phyloP scores from a whole-genome alignment of 2,797 vertebrate genomes.

The Syndactyla subalaris region DNA sequence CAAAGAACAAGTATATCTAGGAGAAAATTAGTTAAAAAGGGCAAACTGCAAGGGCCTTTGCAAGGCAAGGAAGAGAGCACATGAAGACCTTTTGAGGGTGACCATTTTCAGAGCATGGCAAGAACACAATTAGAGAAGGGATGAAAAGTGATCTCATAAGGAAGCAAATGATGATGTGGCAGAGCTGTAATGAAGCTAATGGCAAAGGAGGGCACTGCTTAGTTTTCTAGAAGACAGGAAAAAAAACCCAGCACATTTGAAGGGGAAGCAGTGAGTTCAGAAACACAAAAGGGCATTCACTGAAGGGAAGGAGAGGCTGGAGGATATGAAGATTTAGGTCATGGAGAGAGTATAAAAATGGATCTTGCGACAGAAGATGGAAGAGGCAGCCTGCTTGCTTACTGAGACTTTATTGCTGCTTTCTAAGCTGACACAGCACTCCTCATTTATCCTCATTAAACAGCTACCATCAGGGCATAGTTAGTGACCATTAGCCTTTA shows the following conservation, averaged over 20 bases:
- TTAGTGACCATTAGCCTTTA: not conserved
- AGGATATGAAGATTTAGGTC: not conserved
- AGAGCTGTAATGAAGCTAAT: not conserved
- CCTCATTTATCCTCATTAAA: constrained; percentile 49
- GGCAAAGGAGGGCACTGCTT: not conserved
- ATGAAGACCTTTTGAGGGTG: not conserved
- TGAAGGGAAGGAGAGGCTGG: not conserved
- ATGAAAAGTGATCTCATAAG: constrained; percentile 6
- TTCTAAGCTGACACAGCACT: not conserved
- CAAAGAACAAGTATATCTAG: not conserved
- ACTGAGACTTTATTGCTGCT: not conserved
- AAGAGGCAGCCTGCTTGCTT: not conserved
- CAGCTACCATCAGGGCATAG: not conserved
- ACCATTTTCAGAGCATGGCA: not conserved
- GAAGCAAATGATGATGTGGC: not conserved
- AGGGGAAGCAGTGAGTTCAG: not conserved
- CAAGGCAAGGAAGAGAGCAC: not conserved
- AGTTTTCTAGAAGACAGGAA: not conserved
- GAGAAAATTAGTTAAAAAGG: not conserved
- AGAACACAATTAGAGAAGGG: not conserved
- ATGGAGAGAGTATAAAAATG: constrained; percentile 1
- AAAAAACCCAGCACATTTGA: not conserved
- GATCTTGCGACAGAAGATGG: not conserved
- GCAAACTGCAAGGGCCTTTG: not conserved
- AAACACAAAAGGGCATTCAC: not conserved